These are phyloP conservation scores for Sarcoramphus papa DNA, from an alignment of 2,797 vertebrate species.

Conservation along the genomic window DNA sequence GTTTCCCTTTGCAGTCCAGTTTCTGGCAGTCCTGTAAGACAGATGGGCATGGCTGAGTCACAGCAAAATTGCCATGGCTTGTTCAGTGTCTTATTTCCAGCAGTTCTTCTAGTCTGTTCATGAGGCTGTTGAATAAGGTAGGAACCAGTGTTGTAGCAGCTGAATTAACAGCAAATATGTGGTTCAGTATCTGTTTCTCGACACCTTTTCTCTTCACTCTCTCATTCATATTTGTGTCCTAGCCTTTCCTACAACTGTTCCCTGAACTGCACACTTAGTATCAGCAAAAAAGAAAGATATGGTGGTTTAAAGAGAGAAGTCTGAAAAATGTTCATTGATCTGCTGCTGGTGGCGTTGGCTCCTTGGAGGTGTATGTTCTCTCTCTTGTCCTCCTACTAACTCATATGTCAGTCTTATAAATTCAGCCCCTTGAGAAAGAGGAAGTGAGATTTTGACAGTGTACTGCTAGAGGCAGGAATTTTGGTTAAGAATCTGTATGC, in stretches of 20 bases:
- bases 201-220: not conserved
- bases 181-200: not conserved
- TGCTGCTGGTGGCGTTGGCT: not conserved
- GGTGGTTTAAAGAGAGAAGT: not conserved
- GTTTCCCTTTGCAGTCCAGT: not conserved
- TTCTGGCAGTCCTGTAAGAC: not conserved
- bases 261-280: not conserved
- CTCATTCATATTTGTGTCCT: not conserved
- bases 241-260: not conserved
- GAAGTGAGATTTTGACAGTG: not conserved
- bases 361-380: not conserved
- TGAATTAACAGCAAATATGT: not conserved
- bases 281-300: not conserved
- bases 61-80: not conserved
- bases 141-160: not conserved
- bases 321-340: not conserved
- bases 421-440: not conserved
- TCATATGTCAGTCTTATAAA: not conserved
- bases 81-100: not conserved
- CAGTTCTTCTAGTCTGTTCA: not conserved
- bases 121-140: not conserved
- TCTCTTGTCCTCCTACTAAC: not conserved
- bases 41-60: not conserved
- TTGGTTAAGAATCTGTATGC: not conserved
- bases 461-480: not conserved